These are phyloP conservation scores for Odocoileus hemionus DNA, from an alignment of 2,113 vertebrate species.

Conservation along the genomic window DNA sequence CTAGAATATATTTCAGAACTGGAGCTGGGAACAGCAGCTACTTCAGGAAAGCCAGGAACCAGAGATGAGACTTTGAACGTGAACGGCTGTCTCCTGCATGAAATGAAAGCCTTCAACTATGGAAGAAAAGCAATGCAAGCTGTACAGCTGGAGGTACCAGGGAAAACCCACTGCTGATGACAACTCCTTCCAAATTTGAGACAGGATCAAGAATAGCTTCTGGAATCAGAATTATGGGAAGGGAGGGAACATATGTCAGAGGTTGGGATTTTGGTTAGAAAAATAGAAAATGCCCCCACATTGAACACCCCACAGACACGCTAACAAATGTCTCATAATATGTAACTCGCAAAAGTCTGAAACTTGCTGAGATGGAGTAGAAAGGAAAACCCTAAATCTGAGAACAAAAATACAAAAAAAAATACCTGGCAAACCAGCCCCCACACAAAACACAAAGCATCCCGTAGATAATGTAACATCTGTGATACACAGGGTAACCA, in stretches of 20 bases:
- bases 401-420: neutral
- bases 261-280: neutral
- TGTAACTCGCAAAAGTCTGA: neutral
- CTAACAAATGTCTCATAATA: neutral
- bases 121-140: neutral
- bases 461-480: neutral
- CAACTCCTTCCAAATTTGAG: neutral
- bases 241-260: neutral
- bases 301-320: rapidly evolving
- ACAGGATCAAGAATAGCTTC: neutral
- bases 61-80: too few relatives aligned
- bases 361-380: neutral
- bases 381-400: neutral
- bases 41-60: neutral
- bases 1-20: neutral
- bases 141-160: rapidly evolving
- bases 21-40: neutral
- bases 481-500: neutral
- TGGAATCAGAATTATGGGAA: neutral
- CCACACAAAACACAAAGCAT: neutral
- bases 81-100: neutral
- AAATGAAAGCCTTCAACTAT: neutral
- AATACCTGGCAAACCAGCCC: neutral
- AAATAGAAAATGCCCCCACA: neutral
- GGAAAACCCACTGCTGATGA: neutral